Conservation (phyloP, 2,888 invertebrate genomes). For the Galeopsomyia nigrocyanea region DNA sequence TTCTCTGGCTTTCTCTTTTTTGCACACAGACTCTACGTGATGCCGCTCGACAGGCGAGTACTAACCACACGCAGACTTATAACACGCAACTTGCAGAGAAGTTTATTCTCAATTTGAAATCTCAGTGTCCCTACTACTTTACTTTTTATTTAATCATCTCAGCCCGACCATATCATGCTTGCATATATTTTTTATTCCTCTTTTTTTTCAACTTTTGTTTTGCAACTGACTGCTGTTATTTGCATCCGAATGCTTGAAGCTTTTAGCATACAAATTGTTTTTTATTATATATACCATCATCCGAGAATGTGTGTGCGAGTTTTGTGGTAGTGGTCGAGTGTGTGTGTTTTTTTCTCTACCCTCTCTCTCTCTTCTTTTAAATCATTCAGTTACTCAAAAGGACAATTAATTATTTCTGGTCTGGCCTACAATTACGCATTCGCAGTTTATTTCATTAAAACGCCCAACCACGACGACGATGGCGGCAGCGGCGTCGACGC, state of each 20-base stretch:
- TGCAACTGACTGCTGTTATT: conserved; percentile 13
- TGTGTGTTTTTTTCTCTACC: conserved; percentile 31
- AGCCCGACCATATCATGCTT: conserved; percentile 5
- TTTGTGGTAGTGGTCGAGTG: conserved; percentile 38
- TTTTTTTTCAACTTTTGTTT: not conserved
- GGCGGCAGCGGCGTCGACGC: not conserved
- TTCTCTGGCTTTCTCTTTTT: conserved; percentile 61
- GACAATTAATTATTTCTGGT: conserved; percentile 48
- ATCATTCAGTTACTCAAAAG: conserved; percentile 42
- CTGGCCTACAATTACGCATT: conserved; percentile 46
- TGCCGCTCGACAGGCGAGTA: conserved; percentile 67
- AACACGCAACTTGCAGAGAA: conserved; percentile 44
- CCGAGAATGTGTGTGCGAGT: conserved; percentile 7
- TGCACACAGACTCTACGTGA: conserved; percentile 64
- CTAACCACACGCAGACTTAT: conserved; percentile 56
- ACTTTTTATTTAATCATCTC: conserved; percentile 15
- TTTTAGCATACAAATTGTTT: not conserved
- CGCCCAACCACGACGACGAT: conserved; percentile 15
- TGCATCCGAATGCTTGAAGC: conserved; percentile 37
- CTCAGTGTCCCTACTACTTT: conserved; percentile 10
- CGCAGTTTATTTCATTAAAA: conserved; percentile 47
- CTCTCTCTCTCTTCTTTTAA: conserved; percentile 25
- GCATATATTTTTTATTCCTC: conserved; percentile 3
- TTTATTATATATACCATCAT: not conserved
- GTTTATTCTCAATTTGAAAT: conserved; percentile 24